Evolutionary conservation across 2,888 invertebrate genomes (phyloP).

Genomic region (Ochropleura leucogaster): DNA sequence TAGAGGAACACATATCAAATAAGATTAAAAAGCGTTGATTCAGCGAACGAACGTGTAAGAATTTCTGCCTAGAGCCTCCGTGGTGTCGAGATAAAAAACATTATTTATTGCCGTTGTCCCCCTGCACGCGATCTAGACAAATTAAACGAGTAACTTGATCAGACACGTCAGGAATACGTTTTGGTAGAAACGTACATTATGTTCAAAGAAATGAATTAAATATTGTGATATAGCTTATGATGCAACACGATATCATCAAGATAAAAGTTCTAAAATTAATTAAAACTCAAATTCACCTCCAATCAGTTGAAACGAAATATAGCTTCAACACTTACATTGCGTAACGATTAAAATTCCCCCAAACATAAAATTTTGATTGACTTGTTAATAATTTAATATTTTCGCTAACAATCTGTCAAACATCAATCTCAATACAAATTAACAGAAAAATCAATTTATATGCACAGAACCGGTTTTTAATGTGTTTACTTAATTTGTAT

Average conservation of each 20-base stretch:
- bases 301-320: conserved; percentile 54
- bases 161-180: conserved; percentile 76
- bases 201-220: conserved; percentile 74
- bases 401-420: conserved; percentile 54
- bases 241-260: conserved; percentile 66
- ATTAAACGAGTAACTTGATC: conserved; percentile 89
- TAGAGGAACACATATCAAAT: conserved; percentile 70
- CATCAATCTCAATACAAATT: conserved; percentile 60
- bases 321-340: conserved; percentile 41
- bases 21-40: conserved; percentile 81
- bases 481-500: conserved; percentile 58
- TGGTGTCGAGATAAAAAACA: conserved; percentile 87
- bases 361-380: conserved; percentile 59
- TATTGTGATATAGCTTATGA: conserved; percentile 65
- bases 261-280: conserved; percentile 67
- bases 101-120: conserved; percentile 86
- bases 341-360: conserved; percentile 45
- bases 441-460: conserved; percentile 55
- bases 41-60: conserved; percentile 87
- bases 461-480: conserved; percentile 52
- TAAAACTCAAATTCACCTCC: conserved; percentile 62
- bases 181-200: conserved; percentile 75
- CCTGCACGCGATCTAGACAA: conserved; percentile 88
- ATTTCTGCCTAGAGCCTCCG: conserved; percentile 84
- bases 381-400: conserved; percentile 60